Base-by-base conservation (phyloP, 2,113 vertebrate genomes). In the Eulemur macaco region DNA sequence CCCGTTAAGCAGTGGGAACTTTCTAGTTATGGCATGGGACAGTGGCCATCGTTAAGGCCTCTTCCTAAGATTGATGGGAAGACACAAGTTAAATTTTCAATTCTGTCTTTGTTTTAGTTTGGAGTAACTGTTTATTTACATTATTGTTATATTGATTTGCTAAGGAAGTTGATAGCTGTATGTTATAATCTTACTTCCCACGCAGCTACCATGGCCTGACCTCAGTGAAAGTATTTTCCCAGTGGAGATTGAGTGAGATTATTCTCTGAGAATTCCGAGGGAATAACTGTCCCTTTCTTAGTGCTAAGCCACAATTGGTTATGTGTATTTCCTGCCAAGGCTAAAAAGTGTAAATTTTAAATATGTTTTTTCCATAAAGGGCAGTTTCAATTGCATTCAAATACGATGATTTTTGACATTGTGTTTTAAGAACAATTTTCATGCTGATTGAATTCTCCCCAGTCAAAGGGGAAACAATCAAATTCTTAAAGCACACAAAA, bases 261-360 rank as follows among this genome's bases (percentile, higher is more conserved):
- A 54, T n/a, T 96, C 94, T 86, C 82, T 47, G 31, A 95, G 68
- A 81, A 5, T 87, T 34, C 6, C 34, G 8, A 96, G 14, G 58
- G 77, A 73, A 42, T 29, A 37, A 37, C 3, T 95, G 50, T 92
- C 58, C 73, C 82, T 92, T 96, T 73, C 17, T 73, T 68, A 68
- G 27, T 76, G 0, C 23, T 86, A 88, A 86, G 45, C 31, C 42
- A 69, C 52, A 86, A 86, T 18, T 93, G 81, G 64, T 50, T 86
- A 6, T 21, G 52, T 89, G 6, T 60, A 60, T 81, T 95, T 96
- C 63, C 64, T 92, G 34, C 9, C 60, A 87, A 52, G 6, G 17
- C 52, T 95, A 54, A 78, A 95, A 95, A 25, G 29, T 91, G 11
- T 94, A 63, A 34, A n/a, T 89, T 93, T 84, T 45, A 45, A 81